These are phyloP conservation scores for Serrognathus titanus DNA, from an alignment of 2,888 invertebrate genomes.

Conservation along the genomic window DNA sequence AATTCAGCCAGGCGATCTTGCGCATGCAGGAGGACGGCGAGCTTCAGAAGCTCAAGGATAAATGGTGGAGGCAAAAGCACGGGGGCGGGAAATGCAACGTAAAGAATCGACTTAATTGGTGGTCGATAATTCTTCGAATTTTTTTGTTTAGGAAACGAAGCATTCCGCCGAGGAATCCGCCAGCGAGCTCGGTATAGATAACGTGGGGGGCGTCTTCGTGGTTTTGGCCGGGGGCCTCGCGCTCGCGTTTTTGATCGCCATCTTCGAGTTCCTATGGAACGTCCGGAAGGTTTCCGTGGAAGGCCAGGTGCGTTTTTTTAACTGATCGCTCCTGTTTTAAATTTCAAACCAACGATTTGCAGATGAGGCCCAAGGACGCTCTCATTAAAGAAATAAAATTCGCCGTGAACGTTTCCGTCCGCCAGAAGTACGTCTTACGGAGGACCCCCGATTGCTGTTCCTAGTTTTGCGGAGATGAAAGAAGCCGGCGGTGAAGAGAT, in stretches of 20 bases:
- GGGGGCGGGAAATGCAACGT: slow-evolving; percentile 59
- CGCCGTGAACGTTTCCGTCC: slow-evolving; percentile 68
- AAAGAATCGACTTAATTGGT: background rate
- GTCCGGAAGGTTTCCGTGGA: slow-evolving; percentile 72
- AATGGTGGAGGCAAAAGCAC: slow-evolving; percentile 83
- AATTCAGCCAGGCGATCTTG: slow-evolving; percentile 82
- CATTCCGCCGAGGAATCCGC: slow-evolving; percentile 39
- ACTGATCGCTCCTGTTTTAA: background rate
- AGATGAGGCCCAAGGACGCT: slow-evolving; percentile 69
- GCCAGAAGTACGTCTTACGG: slow-evolving; percentile 61
- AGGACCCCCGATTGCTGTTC: background rate
- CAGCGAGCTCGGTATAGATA: slow-evolving; percentile 71
- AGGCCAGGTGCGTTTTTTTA: slow-evolving; percentile 60
- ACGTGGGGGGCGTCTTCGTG: slow-evolving; percentile 90
- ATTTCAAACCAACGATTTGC: slow-evolving; percentile 30
- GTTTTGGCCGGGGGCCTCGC: slow-evolving; percentile 74
- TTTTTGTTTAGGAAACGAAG: slow-evolving; percentile 18
- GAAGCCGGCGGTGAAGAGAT: too few relatives aligned
- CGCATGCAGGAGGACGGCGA: slow-evolving; percentile 87
- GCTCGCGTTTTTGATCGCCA: slow-evolving; percentile 68
- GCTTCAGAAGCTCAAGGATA: slow-evolving; percentile 75
- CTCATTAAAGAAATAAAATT: slow-evolving; percentile 68
- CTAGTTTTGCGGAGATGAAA: too few relatives aligned
- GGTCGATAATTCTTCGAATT: background rate
- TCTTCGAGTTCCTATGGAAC: slow-evolving; percentile 83